phyloP scores from a whole-genome alignment of 2,888 invertebrate species.

The Cheilosia scutellata region DNA sequence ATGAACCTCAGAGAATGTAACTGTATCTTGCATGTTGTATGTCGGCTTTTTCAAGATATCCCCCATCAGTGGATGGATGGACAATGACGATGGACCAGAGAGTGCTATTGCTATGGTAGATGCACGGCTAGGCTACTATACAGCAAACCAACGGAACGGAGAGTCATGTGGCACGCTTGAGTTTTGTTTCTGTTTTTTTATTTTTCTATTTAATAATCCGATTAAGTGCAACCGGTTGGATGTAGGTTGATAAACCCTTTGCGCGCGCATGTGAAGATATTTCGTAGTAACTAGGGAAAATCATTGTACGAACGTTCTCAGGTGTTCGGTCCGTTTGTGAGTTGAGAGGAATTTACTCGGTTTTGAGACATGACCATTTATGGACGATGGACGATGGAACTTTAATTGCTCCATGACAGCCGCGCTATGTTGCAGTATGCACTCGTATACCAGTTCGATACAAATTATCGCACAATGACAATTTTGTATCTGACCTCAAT shows the following conservation, averaged over 20 bases:
- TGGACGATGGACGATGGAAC: slow-evolving; percentile 66
- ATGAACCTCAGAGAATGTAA: slow-evolving; percentile 74
- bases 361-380: slow-evolving; percentile 67
- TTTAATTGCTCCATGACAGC: slow-evolving; percentile 67
- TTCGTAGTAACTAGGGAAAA: slow-evolving; percentile 69
- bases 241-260: slow-evolving; percentile 76
- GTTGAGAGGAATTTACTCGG: slow-evolving; percentile 55
- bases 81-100: slow-evolving; percentile 72
- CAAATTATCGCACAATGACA: slow-evolving; percentile 60
- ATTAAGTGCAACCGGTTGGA: slow-evolving; percentile 76
- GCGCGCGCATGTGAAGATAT: slow-evolving; percentile 72
- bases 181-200: slow-evolving; percentile 23
- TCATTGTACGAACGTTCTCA: slow-evolving; percentile 57
- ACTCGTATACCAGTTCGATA: slow-evolving; percentile 22
- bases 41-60: slow-evolving; percentile 70
- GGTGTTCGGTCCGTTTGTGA: slow-evolving; percentile 59
- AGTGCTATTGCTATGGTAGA: slow-evolving; percentile 13
- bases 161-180: slow-evolving; percentile 75
- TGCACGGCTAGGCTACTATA: slow-evolving; percentile 30
- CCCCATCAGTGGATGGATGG: slow-evolving; percentile 63
- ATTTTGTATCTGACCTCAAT: slow-evolving; percentile 70
- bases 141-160: slow-evolving; percentile 67
- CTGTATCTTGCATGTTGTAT: slow-evolving; percentile 76
- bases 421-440: slow-evolving; percentile 6
- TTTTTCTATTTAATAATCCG: slow-evolving; percentile 71